Base-by-base conservation (phyloP, 2,113 vertebrate genomes). In the Misgurnus anguillicaudatus region DNA sequence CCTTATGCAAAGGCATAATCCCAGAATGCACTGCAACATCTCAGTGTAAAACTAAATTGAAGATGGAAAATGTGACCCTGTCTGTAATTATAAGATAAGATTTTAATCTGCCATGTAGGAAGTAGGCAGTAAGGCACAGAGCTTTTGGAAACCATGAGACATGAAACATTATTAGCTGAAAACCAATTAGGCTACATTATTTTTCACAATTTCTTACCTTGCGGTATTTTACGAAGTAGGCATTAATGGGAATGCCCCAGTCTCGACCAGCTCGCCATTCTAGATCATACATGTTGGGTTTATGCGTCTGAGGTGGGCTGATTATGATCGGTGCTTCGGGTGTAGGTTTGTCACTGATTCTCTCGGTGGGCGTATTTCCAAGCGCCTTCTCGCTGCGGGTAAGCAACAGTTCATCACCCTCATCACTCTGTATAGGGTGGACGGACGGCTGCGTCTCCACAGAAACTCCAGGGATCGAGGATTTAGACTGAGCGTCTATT, bases 271-370 rank as follows among this genome's bases (percentile, higher is more conserved):
- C 82, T n/a, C 94, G 88, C 98, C 98, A 99, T 83, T 97, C 90
- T 86, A 99, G 90, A 81, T 89, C 93, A 84, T 99, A 99, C 0
- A 85, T 36, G 17, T 98, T 95, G 0, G 96, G 94, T 3, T 94
- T 97, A 13, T 91, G 93, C 0, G 97, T 98, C 89, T 97, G 96
- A 0, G 98, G 97, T 2, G 95, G 95, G 87, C 97, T 99, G 88
- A 91, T 94, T 83, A 99, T 99, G 89, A 98, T 95, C n/a, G 98
- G 98, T 0, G 98, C 98, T 53, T 99, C 97, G 0, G 97, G 97
- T 0, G 92, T 91, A 0, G 91, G 88, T 2, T 85, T 78, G 0
- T 83, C 89, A 0, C 67, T 74, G 1, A 78, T 86, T 63, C 88
- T 90, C 0, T 92, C 93, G 0, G 87, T 17, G 0, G 69, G 88